These are phyloP conservation scores for Taurulus bubalis DNA, from an alignment of 2,113 vertebrate species.

Conservation along the genomic window DNA sequence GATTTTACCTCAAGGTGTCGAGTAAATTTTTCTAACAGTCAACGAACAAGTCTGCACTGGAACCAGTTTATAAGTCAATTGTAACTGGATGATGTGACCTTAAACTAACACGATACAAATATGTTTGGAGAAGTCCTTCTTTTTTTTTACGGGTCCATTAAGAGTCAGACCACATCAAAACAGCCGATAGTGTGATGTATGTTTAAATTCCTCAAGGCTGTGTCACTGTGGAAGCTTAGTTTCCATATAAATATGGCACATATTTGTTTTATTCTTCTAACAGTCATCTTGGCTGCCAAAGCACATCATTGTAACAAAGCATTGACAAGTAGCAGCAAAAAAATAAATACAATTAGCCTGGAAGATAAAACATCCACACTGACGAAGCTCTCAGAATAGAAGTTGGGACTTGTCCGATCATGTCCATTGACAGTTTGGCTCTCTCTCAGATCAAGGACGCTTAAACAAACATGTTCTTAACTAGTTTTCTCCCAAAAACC, in stretches of 20 bases:
- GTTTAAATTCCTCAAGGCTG: not conserved
- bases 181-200: not conserved
- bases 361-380: slow-evolving; percentile 23
- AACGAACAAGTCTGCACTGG: not conserved
- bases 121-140: not conserved
- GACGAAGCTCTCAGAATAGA: slow-evolving; percentile 19
- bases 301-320: slow-evolving; percentile 41
- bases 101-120: not conserved
- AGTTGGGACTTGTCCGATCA: slow-evolving; percentile 53
- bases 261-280: slow-evolving; percentile 1
- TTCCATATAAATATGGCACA: slow-evolving; percentile 46
- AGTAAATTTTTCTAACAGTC: no score
- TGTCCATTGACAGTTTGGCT: slow-evolving; percentile 26
- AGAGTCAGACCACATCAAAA: slow-evolving; percentile 1
- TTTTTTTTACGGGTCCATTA: not conserved
- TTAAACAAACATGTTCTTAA: slow-evolving; percentile 31
- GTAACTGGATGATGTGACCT: not conserved
- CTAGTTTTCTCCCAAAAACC: slow-evolving; percentile 54
- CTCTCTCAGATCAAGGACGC: slow-evolving; percentile 15
- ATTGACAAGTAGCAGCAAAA: slow-evolving; percentile 26
- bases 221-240: slow-evolving; percentile 4
- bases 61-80: not conserved
- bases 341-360: slow-evolving; percentile 41
- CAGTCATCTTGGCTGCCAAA: slow-evolving; percentile 22
- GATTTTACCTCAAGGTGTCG: no score